phyloP scores from a whole-genome alignment of 1,140 invertebrate genomes.

The Drosophila dunni region DNA sequence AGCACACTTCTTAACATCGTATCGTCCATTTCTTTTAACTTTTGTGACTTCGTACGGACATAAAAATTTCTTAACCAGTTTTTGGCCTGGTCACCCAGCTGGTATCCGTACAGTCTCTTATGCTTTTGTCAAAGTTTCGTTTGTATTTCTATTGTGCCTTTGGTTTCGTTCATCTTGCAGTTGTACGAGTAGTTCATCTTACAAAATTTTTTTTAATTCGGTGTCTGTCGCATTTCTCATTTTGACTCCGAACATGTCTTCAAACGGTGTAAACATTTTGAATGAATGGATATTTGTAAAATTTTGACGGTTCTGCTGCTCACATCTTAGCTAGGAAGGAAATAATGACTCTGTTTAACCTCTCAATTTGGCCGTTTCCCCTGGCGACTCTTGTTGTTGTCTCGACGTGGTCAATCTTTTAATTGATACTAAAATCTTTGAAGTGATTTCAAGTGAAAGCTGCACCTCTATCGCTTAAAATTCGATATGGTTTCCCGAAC shows the following conservation, averaged over 20 bases:
- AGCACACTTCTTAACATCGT: conserved; percentile 63
- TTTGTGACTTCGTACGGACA: conserved; percentile 73
- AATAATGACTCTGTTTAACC: conserved; percentile 6
- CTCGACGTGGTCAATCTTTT: conserved; percentile 5
- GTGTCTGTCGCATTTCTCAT: too few species aligned
- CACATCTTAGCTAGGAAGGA: conserved; percentile 6
- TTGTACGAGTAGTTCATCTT: too few species aligned
- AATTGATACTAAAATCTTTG: not conserved
- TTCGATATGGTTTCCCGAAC: too few species aligned
- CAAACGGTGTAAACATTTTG: too few species aligned
- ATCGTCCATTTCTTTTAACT: conserved; percentile 59
- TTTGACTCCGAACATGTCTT: too few species aligned
- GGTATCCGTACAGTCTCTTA: conserved; percentile 19
- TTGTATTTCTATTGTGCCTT: conserved; percentile 75
- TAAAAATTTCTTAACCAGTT: conserved; percentile 72
- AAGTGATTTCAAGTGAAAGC: not conserved
- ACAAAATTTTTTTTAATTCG: too few species aligned
- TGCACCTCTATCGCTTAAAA: conserved; percentile 48
- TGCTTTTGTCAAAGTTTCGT: conserved; percentile 65
- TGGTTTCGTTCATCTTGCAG: too few species aligned
- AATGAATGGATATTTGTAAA: not conserved
- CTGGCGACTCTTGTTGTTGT: conserved; percentile 24
- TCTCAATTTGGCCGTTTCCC: conserved; percentile 40
- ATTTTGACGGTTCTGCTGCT: conserved; percentile 9
- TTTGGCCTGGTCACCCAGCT: conserved; percentile 70